Conservation (phyloP, 2,888 invertebrate species). For the Allolobophora icterica region DNA sequence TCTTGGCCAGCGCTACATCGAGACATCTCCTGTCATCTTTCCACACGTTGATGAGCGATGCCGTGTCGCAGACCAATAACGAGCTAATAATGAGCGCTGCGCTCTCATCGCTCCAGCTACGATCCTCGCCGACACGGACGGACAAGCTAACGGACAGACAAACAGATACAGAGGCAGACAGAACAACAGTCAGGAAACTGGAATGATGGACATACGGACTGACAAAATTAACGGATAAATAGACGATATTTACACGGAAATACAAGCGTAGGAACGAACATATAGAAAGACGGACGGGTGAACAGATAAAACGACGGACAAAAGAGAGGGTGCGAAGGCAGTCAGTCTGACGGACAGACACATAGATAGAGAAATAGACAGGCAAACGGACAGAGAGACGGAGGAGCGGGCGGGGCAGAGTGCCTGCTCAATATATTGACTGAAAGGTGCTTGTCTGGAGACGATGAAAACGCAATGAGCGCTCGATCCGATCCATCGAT, state of each 20-base stretch:
- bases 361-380: not conserved
- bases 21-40: constrained; percentile 10
- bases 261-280: no score
- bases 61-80: not conserved
- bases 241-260: no score
- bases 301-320: no score
- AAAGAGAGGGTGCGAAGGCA: no score
- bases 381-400: not conserved
- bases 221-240: no score
- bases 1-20: not conserved
- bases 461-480: not conserved
- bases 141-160: not conserved
- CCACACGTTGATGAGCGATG: constrained; percentile 17
- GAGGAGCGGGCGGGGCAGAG: not conserved
- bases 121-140: not conserved
- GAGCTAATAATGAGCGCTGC: not conserved
- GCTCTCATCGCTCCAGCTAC: constrained; percentile 17
- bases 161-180: no score
- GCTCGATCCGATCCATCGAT: not conserved
- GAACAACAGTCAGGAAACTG: no score
- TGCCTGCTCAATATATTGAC: constrained; percentile 17
- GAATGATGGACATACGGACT: no score
- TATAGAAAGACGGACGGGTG: no score
- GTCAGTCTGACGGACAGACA: not conserved
- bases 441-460: not conserved